A percentile compares a stretch with the other conserved stretches of the same genome.
Conservation (phyloP, 2,888 invertebrate species). For the Hypomecis punctinalis region DNA sequence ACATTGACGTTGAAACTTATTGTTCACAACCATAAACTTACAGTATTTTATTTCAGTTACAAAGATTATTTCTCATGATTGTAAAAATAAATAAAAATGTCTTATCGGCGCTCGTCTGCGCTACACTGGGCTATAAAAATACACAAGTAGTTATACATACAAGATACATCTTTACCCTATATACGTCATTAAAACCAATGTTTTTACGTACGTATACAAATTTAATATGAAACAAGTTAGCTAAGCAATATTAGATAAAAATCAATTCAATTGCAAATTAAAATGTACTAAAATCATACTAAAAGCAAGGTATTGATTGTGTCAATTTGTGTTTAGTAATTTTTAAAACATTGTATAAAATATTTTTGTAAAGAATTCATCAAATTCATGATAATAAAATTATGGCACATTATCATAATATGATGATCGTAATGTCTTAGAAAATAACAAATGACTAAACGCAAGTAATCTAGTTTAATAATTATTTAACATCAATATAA, state of each 20-base stretch:
- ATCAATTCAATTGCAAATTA: neutral
- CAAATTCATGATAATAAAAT: neutral
- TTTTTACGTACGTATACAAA: conserved; percentile 9
- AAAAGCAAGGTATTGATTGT: neutral
- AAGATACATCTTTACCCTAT: conserved; percentile 2
- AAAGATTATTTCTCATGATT: neutral
- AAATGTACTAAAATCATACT: neutral
- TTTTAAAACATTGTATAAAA: neutral
- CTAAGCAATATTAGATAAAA: neutral
- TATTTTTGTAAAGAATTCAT: too few relatives aligned
- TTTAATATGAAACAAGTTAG: conserved; percentile 1
- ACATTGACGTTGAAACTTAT: conserved; percentile 16
- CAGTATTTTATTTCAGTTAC: conserved; percentile 1
- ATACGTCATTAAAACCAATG: conserved; percentile 2
- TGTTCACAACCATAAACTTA: conserved; percentile 27
- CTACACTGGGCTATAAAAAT: conserved; percentile 9
- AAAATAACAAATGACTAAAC: neutral
- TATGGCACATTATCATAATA: conserved; percentile 2
- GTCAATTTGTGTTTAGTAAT: neutral
- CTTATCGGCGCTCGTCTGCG: neutral
- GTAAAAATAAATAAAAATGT: conserved; percentile 10
- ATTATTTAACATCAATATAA: conserved; percentile 7
- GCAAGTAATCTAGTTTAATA: conserved; percentile 4
- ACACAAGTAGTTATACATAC: neutral
- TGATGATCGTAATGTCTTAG: neutral